These are phyloP conservation scores for Paedocypris micromegethes DNA, from an alignment of 2,797 vertebrate species.

Conservation along the genomic window DNA sequence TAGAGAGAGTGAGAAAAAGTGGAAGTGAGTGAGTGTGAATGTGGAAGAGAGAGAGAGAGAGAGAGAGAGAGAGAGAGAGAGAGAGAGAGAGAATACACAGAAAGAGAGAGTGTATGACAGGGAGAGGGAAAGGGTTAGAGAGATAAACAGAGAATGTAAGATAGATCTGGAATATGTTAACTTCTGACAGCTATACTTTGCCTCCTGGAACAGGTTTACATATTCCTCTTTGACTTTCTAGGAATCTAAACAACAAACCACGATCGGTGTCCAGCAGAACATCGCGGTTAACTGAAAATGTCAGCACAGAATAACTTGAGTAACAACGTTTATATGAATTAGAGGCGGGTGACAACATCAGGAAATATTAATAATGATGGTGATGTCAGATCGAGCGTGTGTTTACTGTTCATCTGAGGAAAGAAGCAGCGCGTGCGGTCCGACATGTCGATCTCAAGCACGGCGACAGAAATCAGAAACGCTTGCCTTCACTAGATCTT, in stretches of 20 bases:
- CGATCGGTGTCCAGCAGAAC: not conserved
- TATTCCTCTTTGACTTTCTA: conserved; percentile 20
- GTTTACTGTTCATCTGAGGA: not conserved
- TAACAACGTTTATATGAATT: no score
- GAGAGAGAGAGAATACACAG: not conserved
- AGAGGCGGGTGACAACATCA: not conserved
- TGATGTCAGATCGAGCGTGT: not conserved
- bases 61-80: no score
- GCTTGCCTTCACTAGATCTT: not conserved
- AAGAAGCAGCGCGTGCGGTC: not conserved
- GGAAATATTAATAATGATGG: not conserved
- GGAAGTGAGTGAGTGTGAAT: no score
- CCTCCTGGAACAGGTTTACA: conserved; percentile 23
- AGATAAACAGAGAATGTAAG: conserved; percentile 15
- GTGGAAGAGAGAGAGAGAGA: no score
- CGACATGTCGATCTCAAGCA: conserved; percentile 2
- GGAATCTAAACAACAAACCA: conserved; percentile 13
- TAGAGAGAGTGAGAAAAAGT: conserved; percentile 9
- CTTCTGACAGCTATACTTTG: conserved; percentile 27
- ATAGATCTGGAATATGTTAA: conserved; percentile 40
- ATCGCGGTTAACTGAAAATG: conserved; percentile 11
- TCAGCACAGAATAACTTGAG: no score
- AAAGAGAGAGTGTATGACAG: conserved; percentile 13
- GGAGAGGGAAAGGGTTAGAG: conserved; percentile 12
- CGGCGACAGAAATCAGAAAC: not conserved